A percentile compares a stretch with the other conserved stretches of the same genome.
phyloP scores from a whole-genome alignment of 2,888 invertebrate species.

The Stenodera caucasica region DNA sequence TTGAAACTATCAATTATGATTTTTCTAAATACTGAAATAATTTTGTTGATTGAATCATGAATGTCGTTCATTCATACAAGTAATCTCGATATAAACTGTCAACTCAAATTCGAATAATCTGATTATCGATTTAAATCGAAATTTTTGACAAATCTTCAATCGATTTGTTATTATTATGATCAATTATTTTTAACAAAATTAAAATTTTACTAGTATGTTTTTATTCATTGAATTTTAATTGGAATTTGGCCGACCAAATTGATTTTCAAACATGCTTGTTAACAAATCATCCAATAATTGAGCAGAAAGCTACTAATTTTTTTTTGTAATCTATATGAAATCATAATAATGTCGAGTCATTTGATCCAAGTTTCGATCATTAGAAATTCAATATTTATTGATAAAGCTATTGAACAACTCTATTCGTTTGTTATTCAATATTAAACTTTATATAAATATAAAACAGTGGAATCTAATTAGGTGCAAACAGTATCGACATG shows the following conservation, averaged over 20 bases:
- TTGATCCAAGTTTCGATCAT: not conserved
- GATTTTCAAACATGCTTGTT: conserved; percentile 1
- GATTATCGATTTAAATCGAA: not conserved
- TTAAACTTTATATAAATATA: not conserved
- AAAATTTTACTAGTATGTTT: no score
- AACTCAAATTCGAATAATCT: not conserved
- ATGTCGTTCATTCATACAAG: not conserved
- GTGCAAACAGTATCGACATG: not conserved
- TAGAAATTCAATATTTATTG: no score
- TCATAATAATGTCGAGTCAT: not conserved
- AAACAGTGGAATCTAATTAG: not conserved
- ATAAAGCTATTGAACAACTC: not conserved
- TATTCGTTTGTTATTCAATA: not conserved
- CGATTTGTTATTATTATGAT: no score
- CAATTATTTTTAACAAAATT: no score
- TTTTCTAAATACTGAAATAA: not conserved
- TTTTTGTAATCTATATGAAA: not conserved
- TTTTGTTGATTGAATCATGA: not conserved
- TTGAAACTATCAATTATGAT: not conserved
- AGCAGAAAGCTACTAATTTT: not conserved
- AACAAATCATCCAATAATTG: not conserved
- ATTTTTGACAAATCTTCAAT: not conserved
- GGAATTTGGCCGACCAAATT: not conserved
- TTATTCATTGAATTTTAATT: not conserved
- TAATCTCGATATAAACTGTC: not conserved